Evolutionary conservation across 2,888 invertebrate genomes (phyloP), one percentile per base, ranked within the genome.

Genomic region (Clusia tigrina): DNA sequence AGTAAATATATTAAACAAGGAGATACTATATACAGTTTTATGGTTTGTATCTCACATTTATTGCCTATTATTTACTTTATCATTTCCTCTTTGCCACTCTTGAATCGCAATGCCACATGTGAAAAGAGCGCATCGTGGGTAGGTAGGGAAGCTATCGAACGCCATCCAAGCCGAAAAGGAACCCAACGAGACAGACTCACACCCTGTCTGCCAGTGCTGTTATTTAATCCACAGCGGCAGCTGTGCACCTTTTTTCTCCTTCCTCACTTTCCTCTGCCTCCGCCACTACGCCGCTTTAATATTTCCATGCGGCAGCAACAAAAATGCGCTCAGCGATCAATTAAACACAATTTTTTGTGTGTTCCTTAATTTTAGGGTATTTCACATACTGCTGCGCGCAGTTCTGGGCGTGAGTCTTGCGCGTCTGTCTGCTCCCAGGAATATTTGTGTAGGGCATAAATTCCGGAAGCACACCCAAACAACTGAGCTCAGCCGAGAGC

Each of bases 141-240:
- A n/a, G n/a, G n/a, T n/a, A n/a, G n/a, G n/a, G n/a, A n/a, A n/a
- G n/a, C n/a, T n/a, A n/a, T n/a, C n/a, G n/a, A n/a, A n/a, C n/a
- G n/a, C n/a, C n/a, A n/a, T n/a, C n/a, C n/a, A n/a, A n/a, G n/a
- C n/a, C n/a, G n/a, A n/a, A n/a, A n/a, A n/a, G n/a, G n/a, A n/a
- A n/a, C n/a, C n/a, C n/a, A n/a, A n/a, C n/a, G n/a, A n/a, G n/a
- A n/a, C n/a, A n/a, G n/a, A n/a, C n/a, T n/a, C n/a, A n/a, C n/a
- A n/a, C n/a, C 15, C 22, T 20, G 48, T n/a, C 48, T 48, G 42
- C n/a, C n/a, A 17, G 15, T 42, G 5, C 37, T 63, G 63, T 60
- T 60, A 63, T 57, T 63, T 63, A 63, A 63, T 59, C 63, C 56
- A 56, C 51, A 60, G 53, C 63, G 56, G 63, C 60, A 63, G 63